Percentiles rank a stretch among this genome's conserved stretches.
Evolutionary conservation across 2,113 vertebrate species (phyloP).

Genomic region (Vulpes ferrilata): DNA sequence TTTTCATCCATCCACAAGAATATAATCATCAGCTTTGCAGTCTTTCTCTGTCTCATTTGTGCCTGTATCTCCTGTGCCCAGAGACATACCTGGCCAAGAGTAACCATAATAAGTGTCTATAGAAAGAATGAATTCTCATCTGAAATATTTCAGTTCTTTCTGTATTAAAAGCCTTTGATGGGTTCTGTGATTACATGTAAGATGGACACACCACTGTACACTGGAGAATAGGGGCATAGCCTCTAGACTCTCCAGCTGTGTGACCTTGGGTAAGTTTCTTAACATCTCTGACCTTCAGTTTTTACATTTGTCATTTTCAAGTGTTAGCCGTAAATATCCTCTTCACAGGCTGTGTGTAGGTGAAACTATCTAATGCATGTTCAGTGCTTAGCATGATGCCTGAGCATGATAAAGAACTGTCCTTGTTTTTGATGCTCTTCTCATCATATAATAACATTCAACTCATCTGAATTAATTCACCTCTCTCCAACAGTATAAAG

Average conservation of each 20-base stretch:
- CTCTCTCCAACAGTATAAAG: neutral
- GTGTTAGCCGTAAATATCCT: neutral
- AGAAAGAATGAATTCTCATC: neutral
- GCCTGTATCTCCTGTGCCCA: neutral
- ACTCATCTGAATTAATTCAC: neutral
- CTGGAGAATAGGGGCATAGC: neutral
- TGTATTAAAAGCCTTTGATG: neutral
- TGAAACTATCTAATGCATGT: neutral
- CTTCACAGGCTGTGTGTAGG: neutral
- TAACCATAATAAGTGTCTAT: neutral
- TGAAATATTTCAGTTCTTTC: neutral
- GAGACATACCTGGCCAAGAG: neutral
- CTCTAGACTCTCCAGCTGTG: neutral
- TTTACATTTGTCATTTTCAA: neutral
- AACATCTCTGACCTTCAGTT: neutral
- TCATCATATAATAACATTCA: constrained; percentile 28
- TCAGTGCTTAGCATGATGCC: neutral
- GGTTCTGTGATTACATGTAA: neutral
- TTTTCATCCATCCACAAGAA: neutral
- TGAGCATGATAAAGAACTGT: neutral
- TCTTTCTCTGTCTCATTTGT: neutral
- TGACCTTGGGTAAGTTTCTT: neutral
- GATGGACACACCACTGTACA: neutral
- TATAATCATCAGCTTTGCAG: neutral
- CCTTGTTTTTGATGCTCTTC: neutral